These are phyloP conservation scores for Melanostoma mellinum DNA, from an alignment of 2,888 invertebrate genomes.

Conservation along the genomic window DNA sequence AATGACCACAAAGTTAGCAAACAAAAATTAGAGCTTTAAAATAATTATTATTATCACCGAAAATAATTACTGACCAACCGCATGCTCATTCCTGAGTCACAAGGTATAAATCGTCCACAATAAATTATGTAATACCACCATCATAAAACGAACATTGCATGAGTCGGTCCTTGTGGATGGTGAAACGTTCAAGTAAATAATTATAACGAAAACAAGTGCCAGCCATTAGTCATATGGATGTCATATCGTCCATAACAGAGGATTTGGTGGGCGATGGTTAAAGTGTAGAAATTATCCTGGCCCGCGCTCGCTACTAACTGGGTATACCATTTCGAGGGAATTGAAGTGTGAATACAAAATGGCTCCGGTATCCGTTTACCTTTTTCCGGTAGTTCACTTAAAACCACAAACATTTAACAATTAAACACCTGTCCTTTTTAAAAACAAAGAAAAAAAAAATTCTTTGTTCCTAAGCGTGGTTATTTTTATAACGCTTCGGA, in stretches of 20 bases:
- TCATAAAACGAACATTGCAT: slow-evolving; percentile 22
- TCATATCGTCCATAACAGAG: neutral
- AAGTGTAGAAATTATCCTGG: too few relatives aligned
- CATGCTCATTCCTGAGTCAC: slow-evolving; percentile 20
- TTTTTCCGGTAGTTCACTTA: slow-evolving; percentile 25
- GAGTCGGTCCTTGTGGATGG: slow-evolving; percentile 34
- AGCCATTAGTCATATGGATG: slow-evolving; percentile 48
- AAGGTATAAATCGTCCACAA: slow-evolving; percentile 45
- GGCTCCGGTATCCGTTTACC: slow-evolving; percentile 19
- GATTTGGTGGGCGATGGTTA: too few relatives aligned
- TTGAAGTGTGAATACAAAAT: slow-evolving; percentile 32
- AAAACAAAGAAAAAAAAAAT: too few relatives aligned
- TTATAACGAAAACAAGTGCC: slow-evolving; percentile 46
- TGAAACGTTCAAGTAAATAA: slow-evolving; percentile 34
- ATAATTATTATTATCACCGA: slow-evolving; percentile 22
- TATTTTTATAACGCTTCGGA: neutral
- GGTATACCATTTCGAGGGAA: neutral
- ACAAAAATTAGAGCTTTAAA: slow-evolving; percentile 56
- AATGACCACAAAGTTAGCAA: slow-evolving; percentile 52
- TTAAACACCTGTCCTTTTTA: slow-evolving; percentile 55
- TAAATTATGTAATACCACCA: slow-evolving; percentile 53
- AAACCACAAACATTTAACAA: slow-evolving; percentile 50
- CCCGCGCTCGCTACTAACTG: too few relatives aligned
- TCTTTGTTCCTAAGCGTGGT: slow-evolving; percentile 3
- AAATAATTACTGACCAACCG: slow-evolving; percentile 41